phyloP scores from a whole-genome alignment of 2,113 vertebrate genomes.

The Boulengeromyrus knoepffleri region DNA sequence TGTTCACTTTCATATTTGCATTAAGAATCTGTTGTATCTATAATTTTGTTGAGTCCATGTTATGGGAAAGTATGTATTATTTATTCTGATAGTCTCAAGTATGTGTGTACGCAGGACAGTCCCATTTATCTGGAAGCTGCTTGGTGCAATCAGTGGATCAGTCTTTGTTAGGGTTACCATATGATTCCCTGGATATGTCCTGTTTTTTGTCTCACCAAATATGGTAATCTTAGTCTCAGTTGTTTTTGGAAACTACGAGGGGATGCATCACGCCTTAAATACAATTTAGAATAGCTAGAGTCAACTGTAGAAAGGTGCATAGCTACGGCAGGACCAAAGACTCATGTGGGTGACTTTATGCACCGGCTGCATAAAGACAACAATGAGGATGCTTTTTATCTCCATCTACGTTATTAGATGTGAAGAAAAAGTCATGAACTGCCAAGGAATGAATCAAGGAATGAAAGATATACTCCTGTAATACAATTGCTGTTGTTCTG shows the following conservation, averaged over 20 bases:
- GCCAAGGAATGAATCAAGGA: background rate
- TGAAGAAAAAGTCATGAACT: background rate
- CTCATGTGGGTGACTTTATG: conserved; percentile 22
- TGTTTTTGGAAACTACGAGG: background rate
- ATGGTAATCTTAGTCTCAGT: background rate
- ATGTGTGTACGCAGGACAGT: conserved; percentile 9
- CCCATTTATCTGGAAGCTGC: conserved; percentile 17
- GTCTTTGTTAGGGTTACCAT: too few species aligned
- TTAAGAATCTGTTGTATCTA: conserved; percentile 24
- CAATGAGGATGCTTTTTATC: background rate
- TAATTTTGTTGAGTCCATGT: conserved; percentile 9
- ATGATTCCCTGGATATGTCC: too few species aligned
- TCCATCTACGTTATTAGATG: background rate
- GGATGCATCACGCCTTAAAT: conserved; percentile 46
- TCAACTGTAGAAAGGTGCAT: conserved; percentile 31
- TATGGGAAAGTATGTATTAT: conserved; percentile 28
- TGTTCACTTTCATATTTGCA: conserved; percentile 2
- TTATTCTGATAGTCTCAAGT: conserved; percentile 26
- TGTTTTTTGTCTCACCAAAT: too few species aligned
- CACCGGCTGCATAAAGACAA: background rate
- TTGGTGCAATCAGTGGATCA: conserved; percentile 15
- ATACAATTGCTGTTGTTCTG: background rate
- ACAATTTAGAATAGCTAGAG: conserved; percentile 43
- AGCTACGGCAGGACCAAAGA: conserved; percentile 40
- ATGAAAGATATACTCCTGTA: background rate